Evolutionary conservation across 2,888 invertebrate species (phyloP).

Genomic region (Drosophila nigricruria): DNA sequence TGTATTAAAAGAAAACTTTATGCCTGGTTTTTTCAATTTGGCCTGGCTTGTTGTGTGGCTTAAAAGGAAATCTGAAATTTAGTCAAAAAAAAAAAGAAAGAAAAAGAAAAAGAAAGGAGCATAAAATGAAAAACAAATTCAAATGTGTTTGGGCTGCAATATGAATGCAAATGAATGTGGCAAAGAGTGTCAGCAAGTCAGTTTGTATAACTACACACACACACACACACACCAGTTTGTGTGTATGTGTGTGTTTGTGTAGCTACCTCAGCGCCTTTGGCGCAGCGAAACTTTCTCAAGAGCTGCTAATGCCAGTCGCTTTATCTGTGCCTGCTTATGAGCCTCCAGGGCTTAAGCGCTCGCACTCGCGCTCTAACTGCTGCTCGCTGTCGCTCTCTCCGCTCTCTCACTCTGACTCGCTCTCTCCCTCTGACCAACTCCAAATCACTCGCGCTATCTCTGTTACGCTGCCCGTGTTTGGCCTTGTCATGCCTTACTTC

Average conservation of each 20-base stretch:
- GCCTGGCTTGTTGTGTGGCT: constrained; percentile 35
- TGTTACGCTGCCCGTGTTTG: constrained; percentile 28
- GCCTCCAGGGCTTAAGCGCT: constrained; percentile 60
- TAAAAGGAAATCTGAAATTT: constrained; percentile 28
- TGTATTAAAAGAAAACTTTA: constrained; percentile 8
- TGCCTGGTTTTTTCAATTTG: constrained; percentile 18
- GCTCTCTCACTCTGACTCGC: background rate
- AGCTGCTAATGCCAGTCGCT: constrained; percentile 72
- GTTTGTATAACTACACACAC: constrained; percentile 11
- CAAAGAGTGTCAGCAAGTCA: constrained; percentile 13
- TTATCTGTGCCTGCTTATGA: constrained; percentile 65
- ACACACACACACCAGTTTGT: background rate
- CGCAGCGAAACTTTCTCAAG: constrained; percentile 71
- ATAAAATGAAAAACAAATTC: constrained; percentile 11
- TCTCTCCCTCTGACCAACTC: constrained; percentile 6
- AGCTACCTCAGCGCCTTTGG: constrained; percentile 53
- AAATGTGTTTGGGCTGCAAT: constrained; percentile 21
- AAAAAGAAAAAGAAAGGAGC: too few species aligned
- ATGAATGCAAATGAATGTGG: constrained; percentile 64
- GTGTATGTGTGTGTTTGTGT: constrained; percentile 18
- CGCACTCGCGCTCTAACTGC: background rate
- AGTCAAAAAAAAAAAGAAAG: constrained; percentile 26
- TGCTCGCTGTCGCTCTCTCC: background rate
- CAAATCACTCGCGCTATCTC: background rate
- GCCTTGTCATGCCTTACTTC: constrained; percentile 58